Percentiles rank a stretch among this genome's conserved stretches.
Conservation (phyloP, 2,888 invertebrate genomes). For the Orgyia antiqua region DNA sequence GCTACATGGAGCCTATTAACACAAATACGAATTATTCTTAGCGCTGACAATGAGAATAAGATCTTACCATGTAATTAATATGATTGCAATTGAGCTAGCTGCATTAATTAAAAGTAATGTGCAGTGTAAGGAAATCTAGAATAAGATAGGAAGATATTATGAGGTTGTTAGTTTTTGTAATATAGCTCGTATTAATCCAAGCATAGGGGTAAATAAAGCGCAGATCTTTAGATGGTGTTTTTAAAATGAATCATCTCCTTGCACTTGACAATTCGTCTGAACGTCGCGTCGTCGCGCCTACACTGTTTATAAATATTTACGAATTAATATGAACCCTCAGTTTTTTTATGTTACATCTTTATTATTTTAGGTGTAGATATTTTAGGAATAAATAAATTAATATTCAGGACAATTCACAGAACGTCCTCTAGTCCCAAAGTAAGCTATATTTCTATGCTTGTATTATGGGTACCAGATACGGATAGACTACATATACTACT, state of each 20-base stretch:
- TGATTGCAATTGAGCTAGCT: slow-evolving; percentile 44
- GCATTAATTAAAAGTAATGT: slow-evolving; percentile 43
- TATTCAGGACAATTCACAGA: too few relatives aligned
- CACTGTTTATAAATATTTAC: too few relatives aligned
- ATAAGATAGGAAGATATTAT: slow-evolving; percentile 14
- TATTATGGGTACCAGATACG: too few relatives aligned
- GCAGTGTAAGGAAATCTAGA: slow-evolving; percentile 34
- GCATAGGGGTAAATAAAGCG: slow-evolving; percentile 8
- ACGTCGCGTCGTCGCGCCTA: slow-evolving; percentile 24
- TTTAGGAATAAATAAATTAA: too few relatives aligned
- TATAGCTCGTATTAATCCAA: slow-evolving; percentile 6
- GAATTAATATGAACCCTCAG: too few relatives aligned
- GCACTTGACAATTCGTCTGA: slow-evolving; percentile 40
- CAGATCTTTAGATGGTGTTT: slow-evolving; percentile 9
- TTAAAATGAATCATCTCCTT: slow-evolving; percentile 24
- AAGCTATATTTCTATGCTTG: too few relatives aligned
- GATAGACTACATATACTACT: too few relatives aligned
- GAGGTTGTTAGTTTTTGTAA: too few relatives aligned
- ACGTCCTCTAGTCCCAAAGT: too few relatives aligned
- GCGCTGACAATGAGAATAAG: slow-evolving; percentile 33
- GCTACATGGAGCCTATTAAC: slow-evolving; percentile 28
- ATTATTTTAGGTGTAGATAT: too few relatives aligned
- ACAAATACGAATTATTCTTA: slow-evolving; percentile 37
- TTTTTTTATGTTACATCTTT: too few relatives aligned
- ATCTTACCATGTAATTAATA: slow-evolving; percentile 43